Percentiles rank a stretch among this genome's conserved stretches.
These are phyloP conservation scores for Odontomyia ornata DNA, from an alignment of 2,888 invertebrate species.

Conservation along the genomic window DNA sequence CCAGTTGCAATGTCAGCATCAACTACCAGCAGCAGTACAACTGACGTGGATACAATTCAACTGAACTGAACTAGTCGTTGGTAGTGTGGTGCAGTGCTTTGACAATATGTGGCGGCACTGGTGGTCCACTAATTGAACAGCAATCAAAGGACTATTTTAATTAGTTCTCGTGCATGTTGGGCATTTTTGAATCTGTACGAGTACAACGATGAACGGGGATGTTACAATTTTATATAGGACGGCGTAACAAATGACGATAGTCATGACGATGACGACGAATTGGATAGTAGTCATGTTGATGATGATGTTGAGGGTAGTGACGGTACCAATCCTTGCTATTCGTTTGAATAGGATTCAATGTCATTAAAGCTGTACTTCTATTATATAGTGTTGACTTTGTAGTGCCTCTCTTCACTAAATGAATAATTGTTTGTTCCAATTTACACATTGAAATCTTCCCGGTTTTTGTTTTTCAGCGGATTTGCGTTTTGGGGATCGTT, in stretches of 20 bases:
- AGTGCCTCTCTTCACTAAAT: too few relatives aligned
- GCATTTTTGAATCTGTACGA: not conserved
- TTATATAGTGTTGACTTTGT: too few relatives aligned
- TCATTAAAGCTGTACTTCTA: too few relatives aligned
- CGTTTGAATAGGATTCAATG: too few relatives aligned
- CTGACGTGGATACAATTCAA: not conserved
- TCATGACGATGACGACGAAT: not conserved
- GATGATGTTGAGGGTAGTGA: too few relatives aligned
- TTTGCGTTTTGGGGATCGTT: too few relatives aligned
- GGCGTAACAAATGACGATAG: not conserved
- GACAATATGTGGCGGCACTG: slow-evolving; percentile 15
- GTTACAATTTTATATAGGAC: too few relatives aligned
- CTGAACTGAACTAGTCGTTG: not conserved
- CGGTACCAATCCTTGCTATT: too few relatives aligned
- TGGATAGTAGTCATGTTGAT: not conserved
- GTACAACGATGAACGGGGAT: not conserved
- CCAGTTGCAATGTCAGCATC: slow-evolving; percentile 12
- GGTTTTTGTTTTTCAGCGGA: too few relatives aligned
- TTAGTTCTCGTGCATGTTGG: slow-evolving; percentile 34
- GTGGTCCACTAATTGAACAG: slow-evolving; percentile 41
- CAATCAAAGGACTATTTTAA: slow-evolving; percentile 42
- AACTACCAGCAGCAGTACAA: not conserved
- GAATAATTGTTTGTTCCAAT: too few relatives aligned
- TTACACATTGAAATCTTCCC: too few relatives aligned
- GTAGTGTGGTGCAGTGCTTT: not conserved